Percentiles rank a stretch among this genome's conserved stretches.
Evolutionary conservation across 2,113 vertebrate species (phyloP).

Genomic region (Zapus hudsonius): DNA sequence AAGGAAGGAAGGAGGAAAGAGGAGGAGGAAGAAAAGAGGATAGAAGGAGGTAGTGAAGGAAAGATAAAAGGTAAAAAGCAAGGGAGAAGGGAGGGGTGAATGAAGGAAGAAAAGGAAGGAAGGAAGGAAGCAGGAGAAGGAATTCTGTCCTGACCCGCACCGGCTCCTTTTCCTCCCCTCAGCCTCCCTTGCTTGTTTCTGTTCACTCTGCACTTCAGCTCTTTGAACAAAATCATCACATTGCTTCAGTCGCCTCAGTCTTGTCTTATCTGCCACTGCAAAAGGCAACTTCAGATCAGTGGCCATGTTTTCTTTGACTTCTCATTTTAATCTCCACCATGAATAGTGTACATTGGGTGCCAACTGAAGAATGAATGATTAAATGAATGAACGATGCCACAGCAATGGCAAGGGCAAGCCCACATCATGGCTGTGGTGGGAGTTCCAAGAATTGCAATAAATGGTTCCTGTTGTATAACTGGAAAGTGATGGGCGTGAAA

Average conservation of each 20-base stretch:
- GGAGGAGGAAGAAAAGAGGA: too few species aligned
- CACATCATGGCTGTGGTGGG: neutral
- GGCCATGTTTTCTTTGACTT: neutral
- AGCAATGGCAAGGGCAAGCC: neutral
- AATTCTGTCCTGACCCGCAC: neutral
- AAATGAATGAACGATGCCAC: neutral
- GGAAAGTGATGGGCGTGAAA: neutral
- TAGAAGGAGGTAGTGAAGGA: neutral
- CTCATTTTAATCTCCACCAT: neutral
- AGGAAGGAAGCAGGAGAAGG: too few species aligned
- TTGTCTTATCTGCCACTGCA: neutral
- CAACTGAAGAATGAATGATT: neutral
- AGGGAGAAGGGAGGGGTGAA: neutral
- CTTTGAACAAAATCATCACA: neutral
- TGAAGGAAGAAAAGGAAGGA: too few species aligned
- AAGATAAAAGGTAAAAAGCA: too few species aligned
- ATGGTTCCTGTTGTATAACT: neutral
- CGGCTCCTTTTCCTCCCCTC: neutral
- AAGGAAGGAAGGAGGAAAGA: too few species aligned
- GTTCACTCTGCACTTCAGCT: neutral
- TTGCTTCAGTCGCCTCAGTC: neutral
- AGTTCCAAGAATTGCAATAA: neutral
- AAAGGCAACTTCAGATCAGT: neutral
- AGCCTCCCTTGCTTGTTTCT: neutral
- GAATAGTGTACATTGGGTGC: neutral